These are phyloP conservation scores for Celastrina argiolus DNA, from an alignment of 2,888 invertebrate genomes.

Conservation along the genomic window DNA sequence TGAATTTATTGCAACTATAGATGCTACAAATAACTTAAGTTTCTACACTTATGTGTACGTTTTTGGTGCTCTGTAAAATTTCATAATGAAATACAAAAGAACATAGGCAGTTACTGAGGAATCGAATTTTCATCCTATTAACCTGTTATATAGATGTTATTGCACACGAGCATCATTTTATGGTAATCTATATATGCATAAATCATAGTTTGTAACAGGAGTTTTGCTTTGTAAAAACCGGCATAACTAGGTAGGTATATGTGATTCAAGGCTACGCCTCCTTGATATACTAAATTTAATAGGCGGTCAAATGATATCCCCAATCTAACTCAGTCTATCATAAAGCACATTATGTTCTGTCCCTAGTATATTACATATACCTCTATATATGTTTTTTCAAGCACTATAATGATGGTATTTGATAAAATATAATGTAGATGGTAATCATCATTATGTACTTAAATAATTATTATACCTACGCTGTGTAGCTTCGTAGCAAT, in stretches of 20 bases:
- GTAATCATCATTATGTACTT: slow-evolving; percentile 8
- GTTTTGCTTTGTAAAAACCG: not conserved
- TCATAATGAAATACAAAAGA: not conserved
- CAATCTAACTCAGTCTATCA: not conserved
- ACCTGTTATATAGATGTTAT: no score
- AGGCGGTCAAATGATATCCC: not conserved
- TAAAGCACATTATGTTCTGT: not conserved
- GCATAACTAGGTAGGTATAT: not conserved
- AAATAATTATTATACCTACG: not conserved
- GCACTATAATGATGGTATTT: not conserved
- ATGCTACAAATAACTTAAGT: not conserved
- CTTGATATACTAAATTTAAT: slow-evolving; percentile 2
- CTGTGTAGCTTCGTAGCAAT: not conserved
- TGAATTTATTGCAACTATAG: not conserved
- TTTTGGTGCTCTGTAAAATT: not conserved
- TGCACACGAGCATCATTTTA: no score
- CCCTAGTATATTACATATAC: not conserved
- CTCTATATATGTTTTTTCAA: not conserved
- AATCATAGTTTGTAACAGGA: not conserved
- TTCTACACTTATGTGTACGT: not conserved
- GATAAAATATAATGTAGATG: not conserved
- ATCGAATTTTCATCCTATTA: no score
- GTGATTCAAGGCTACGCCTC: not conserved
- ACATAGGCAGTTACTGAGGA: not conserved
- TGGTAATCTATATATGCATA: not conserved